These are phyloP conservation scores for Salminus brasiliensis DNA, from an alignment of 2,113 vertebrate species.

Conservation along the genomic window DNA sequence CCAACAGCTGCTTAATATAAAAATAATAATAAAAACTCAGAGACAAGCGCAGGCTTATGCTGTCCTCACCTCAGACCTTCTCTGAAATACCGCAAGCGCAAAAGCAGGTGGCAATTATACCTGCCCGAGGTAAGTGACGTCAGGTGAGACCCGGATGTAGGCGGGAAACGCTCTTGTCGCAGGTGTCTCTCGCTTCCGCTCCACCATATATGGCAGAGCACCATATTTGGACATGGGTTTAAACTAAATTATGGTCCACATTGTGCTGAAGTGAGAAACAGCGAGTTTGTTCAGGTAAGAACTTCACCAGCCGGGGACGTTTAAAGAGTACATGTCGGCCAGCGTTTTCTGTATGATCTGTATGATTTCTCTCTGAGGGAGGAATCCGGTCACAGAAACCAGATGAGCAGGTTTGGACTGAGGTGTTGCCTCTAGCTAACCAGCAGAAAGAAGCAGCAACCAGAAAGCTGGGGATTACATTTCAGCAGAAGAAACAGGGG, in stretches of 20 bases:
- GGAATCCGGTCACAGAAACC: constrained; percentile 19
- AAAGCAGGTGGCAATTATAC: constrained; percentile 58
- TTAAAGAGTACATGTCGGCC: not conserved
- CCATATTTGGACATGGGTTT: not conserved
- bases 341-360: not conserved
- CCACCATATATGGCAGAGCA: constrained; percentile 67
- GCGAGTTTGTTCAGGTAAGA: not conserved
- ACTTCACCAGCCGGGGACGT: not conserved
- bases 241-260: too few species aligned
- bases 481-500: not conserved
- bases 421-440: not conserved
- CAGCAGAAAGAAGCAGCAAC: too few species aligned
- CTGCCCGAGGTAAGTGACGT: constrained; percentile 52
- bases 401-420: constrained; percentile 39
- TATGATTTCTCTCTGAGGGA: not conserved
- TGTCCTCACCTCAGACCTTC: not conserved
- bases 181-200: constrained; percentile 50
- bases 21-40: not conserved
- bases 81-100: not conserved
- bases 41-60: not conserved
- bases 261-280: too few species aligned
- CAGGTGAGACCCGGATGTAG: constrained; percentile 43
- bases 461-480: not conserved
- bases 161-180: not conserved
- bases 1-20: not conserved